Evolutionary conservation across 2,113 vertebrate genomes (phyloP).

Genomic region (Neodon shergylaensis): DNA sequence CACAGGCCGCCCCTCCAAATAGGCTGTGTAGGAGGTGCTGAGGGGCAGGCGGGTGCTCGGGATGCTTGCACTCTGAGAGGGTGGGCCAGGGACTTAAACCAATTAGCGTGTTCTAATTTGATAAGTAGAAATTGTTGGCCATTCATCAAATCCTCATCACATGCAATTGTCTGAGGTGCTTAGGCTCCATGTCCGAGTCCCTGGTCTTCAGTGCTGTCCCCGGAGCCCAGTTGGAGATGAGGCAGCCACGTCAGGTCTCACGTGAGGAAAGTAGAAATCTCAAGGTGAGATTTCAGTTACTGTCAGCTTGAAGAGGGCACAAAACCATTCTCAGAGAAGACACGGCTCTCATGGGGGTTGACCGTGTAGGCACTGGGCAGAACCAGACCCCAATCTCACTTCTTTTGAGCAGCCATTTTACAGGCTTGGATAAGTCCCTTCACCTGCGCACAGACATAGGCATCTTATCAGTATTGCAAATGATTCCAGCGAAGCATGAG

Average conservation of each 20-base stretch:
- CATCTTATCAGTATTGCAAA: not conserved
- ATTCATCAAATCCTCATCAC: not conserved
- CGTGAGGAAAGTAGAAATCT: not conserved
- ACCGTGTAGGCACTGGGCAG: not conserved
- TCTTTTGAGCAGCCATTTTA: not conserved
- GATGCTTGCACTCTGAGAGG: not conserved
- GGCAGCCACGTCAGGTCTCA: too few relatives aligned
- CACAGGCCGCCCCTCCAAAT: not conserved
- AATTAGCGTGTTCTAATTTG: not conserved
- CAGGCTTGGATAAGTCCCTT: not conserved
- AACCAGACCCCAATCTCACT: too few relatives aligned
- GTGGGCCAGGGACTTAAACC: not conserved
- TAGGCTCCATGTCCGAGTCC: not conserved
- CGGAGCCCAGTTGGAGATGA: not conserved
- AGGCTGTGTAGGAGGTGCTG: not conserved
- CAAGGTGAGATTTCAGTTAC: not conserved
- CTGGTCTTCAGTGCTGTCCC: not conserved
- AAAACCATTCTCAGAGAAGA: constrained; percentile 23
- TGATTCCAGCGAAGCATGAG: not conserved
- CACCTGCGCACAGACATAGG: not conserved
- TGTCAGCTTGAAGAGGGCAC: not conserved
- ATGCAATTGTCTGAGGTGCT: not conserved
- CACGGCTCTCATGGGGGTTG: not conserved
- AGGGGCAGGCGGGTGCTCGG: not conserved
- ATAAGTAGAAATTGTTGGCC: not conserved